phyloP scores from a whole-genome alignment of 2,888 invertebrate genomes.

The Synergus umbraculus region DNA sequence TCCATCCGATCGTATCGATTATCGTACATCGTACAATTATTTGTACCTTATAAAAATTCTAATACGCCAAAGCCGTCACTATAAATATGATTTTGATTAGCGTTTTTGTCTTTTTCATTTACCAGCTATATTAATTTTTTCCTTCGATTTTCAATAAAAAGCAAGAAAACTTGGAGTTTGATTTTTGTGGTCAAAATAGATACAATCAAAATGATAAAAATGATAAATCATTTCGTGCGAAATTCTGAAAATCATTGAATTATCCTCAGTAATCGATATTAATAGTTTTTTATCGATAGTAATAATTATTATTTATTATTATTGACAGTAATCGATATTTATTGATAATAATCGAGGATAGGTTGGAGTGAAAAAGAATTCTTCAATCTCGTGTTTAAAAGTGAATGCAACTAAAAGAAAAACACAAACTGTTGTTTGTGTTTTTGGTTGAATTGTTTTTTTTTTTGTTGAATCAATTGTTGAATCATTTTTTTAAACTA shows the following conservation, averaged over 20 bases:
- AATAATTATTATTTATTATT: too few species aligned
- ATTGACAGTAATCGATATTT: too few species aligned
- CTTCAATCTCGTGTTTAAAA: not conserved
- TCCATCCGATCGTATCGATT: constrained; percentile 52
- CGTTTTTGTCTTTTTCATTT: constrained; percentile 45
- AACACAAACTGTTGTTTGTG: not conserved
- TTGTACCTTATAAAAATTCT: constrained; percentile 52
- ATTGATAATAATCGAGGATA: too few species aligned
- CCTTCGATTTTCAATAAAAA: constrained; percentile 16
- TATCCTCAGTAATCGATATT: too few species aligned
- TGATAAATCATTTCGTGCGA: not conserved
- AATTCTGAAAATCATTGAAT: not conserved
- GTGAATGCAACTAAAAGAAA: not conserved
- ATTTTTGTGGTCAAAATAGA: not conserved
- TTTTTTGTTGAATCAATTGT: too few species aligned
- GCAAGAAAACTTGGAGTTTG: not conserved
- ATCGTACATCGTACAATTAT: constrained; percentile 46
- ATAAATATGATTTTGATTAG: constrained; percentile 47
- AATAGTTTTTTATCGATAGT: too few species aligned
- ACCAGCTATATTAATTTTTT: not conserved
- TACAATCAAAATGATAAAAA: not conserved
- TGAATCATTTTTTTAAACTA: too few species aligned
- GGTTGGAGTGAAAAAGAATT: not conserved
- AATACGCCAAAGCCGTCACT: constrained; percentile 48
- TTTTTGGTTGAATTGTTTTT: too few species aligned